Base-by-base conservation (phyloP, 2,888 invertebrate genomes). In the Eristalis tenax region DNA sequence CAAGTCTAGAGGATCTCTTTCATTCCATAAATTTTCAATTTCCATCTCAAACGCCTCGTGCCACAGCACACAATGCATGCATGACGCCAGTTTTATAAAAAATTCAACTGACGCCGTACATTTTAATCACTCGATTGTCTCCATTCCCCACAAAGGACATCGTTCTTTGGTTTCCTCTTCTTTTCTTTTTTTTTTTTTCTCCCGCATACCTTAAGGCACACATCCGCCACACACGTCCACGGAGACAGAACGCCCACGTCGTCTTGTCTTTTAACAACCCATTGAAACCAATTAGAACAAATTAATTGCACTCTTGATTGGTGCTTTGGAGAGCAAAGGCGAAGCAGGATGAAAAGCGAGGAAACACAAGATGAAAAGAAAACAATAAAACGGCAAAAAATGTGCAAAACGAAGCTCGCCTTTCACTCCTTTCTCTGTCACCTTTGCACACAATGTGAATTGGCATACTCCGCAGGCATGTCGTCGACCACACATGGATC, bases 281-380 rank as follows among this genome's bases (percentile, higher is more conserved):
- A 71, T 73, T 71, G 56, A 65, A 71, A 59, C 22, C 73, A 85
- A 85, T 81, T 85, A 81, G 76, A 85, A 65, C 69, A 82, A 85
- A 85, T 82, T 82, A 82, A 85, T 82, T 85, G 85, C 82, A 70
- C 82, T 40, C 76, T 63, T 76, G 71, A 76, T 76, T 75, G 77
- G 38, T 63, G 65, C 59, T 61, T 38, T 78, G 56, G 35, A 40
- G 43, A 23, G 23, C 63, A 43, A 40, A 38, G n/a, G 50, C 18
- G 50, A n/a, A 8, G 2, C 18, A 8, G 50, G 50, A 50, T 8
- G 50, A 50, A 8, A 8, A 43, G 2, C 3, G n/a, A 15, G 6
- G 43, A 18, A 1, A 26, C 26, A 43, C 43, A 43, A 4, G 43
- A 43, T 15, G 43, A 43, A 32, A 32, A 32, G 32, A 8, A 32